Evolutionary conservation across 2,113 vertebrate species (phyloP).

Genomic region (Equus quagga): DNA sequence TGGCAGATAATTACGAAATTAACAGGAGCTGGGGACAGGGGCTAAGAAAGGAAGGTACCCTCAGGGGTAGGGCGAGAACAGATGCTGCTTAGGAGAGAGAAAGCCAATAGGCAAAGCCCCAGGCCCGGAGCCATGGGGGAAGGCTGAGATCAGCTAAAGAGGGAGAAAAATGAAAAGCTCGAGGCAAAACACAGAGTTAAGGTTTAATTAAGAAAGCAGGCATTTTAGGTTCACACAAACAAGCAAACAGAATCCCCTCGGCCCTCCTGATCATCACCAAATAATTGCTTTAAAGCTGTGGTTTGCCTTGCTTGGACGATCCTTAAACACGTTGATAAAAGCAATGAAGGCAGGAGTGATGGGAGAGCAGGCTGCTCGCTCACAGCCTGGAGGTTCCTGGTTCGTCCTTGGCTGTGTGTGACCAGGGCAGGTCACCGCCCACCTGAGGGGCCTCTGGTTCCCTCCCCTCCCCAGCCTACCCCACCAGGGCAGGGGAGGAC

Average conservation of each 20-base stretch:
- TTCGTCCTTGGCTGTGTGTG: neutral
- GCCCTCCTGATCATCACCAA: conserved; percentile 65
- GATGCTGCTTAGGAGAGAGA: neutral
- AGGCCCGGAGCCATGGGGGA: neutral
- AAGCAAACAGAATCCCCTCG: conserved; percentile 65
- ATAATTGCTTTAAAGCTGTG: conserved; percentile 74
- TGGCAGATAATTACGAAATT: conserved; percentile 40
- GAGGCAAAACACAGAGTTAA: conserved; percentile 66
- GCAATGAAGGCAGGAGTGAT: neutral
- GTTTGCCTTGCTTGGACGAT: conserved; percentile 50
- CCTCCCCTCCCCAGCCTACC: neutral
- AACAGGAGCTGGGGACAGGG: neutral
- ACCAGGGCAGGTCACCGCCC: neutral
- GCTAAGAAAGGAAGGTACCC: neutral
- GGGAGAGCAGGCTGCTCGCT: neutral
- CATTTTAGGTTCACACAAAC: conserved; percentile 67
- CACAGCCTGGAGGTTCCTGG: neutral
- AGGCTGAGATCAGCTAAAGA: conserved; percentile 16
- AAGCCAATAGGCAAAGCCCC: neutral
- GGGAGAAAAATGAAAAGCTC: neutral
- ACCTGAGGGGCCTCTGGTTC: neutral
- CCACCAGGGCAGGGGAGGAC: fast-evolving
- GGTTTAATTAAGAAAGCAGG: conserved; percentile 76
- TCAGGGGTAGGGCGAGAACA: neutral
- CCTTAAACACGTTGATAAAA: conserved; percentile 67